Base-by-base conservation (phyloP, 2,888 invertebrate species). In the Pandemis heparana region DNA sequence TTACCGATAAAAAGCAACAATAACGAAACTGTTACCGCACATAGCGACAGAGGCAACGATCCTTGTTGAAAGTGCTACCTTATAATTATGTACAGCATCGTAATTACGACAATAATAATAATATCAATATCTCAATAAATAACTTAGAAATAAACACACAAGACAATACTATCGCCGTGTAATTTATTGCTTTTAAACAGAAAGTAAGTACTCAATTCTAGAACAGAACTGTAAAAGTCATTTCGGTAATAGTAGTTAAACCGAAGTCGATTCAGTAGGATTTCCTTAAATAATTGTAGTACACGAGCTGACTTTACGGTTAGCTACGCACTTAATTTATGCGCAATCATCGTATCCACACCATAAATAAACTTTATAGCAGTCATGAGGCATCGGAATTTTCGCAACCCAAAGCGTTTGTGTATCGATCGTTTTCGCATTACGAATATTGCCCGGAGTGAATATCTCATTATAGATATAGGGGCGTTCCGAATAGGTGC, bases 401-500 rank as follows among this genome's bases (percentile, higher is more conserved):
- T 87, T 84, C 82, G 79, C 82, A 81, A 83, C 85, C 81, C 80
- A 77, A 78, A 82, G 81, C 79, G 79, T 79, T 81, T 76, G 78
- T 80, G 83, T 82, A 85, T 85, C 83, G 84, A 86, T 84, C 84
- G 84, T 83, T 88, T 86, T 82, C 76, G 81, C 86, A 86, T 87
- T 84, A 83, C 81, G 79, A 78, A 78, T 81, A 79, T 83, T 81
- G 88, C 88, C 88, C 77, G 80, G 80, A 87, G 90, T 89, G 82
- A 83, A 85, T 83, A 85, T 85, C 87, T 88, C 84, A 88, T 89
- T 88, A 89, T 77, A 77, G 82, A 82, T 75, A 76, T 78, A 77
- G 79, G 79, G 81, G 83, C 80, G 85, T 86, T 87, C 82, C 85
- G 83, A 88, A 89, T 87, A 88, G 87, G 83, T 84, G 81, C 85